Conservation (phyloP, 2,888 invertebrate genomes). For the Dermolepida albohirtum region DNA sequence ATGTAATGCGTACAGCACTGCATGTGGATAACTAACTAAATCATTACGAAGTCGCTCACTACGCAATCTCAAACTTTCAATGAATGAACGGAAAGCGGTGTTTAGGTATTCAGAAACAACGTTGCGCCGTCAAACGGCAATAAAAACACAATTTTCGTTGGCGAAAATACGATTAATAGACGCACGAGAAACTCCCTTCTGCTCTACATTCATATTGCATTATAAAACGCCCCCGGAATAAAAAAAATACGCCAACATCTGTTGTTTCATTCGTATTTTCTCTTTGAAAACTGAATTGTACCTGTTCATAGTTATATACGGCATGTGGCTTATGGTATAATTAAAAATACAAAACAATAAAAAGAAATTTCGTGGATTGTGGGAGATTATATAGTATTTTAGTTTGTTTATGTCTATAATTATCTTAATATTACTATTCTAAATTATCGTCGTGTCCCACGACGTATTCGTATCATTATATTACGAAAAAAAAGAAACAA, state of each 20-base stretch:
- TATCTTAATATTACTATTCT: constrained; percentile 45
- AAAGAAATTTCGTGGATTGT: constrained; percentile 41
- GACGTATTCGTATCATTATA: constrained; percentile 47
- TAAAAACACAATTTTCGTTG: constrained; percentile 31
- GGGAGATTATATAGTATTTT: constrained; percentile 19
- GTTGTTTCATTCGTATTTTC: constrained; percentile 8
- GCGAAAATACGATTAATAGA: constrained; percentile 22
- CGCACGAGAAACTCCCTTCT: constrained; percentile 14
- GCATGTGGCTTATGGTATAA: constrained; percentile 18
- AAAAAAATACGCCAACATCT: constrained; percentile 17
- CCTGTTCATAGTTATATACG: not conserved
- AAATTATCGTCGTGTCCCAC: constrained; percentile 46
- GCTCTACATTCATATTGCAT: constrained; percentile 19
- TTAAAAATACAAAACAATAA: constrained; percentile 33
- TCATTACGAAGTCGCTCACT: constrained; percentile 54
- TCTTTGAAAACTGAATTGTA: not conserved
- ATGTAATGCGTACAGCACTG: constrained; percentile 53
- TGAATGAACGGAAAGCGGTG: constrained; percentile 54
- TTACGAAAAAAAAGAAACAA: constrained; percentile 13
- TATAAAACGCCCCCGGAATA: constrained; percentile 25
- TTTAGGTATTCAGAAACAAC: constrained; percentile 24
- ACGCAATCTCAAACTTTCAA: constrained; percentile 55
- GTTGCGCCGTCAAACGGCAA: constrained; percentile 2
- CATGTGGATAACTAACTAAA: constrained; percentile 51
- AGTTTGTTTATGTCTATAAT: constrained; percentile 37